A percentile compares a stretch with the other conserved stretches of the same genome.
phyloP scores from a whole-genome alignment of 2,113 vertebrate genomes.

The Atlantisia rogersi region DNA sequence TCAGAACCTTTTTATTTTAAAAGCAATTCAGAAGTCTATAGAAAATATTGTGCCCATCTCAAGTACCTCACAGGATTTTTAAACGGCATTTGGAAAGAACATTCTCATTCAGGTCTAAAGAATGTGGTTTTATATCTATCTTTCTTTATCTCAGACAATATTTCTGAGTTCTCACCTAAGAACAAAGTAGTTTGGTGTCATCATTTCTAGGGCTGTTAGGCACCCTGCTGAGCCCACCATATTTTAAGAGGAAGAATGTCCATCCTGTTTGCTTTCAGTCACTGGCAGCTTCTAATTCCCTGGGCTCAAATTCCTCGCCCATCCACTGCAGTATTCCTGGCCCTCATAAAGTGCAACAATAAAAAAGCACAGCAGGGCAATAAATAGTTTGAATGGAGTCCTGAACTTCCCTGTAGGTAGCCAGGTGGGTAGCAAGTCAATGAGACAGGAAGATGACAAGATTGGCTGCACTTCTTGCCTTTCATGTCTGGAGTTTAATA shows the following conservation, averaged over 20 bases:
- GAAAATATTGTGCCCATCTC: not conserved
- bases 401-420: constrained; percentile 9
- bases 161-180: not conserved
- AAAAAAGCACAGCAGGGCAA: not conserved
- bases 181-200: not conserved
- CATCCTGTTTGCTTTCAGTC: not conserved
- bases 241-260: not conserved
- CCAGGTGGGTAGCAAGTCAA: not conserved
- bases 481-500: constrained; percentile 16
- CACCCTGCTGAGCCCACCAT: not conserved
- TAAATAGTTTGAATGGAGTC: not conserved
- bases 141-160: not conserved
- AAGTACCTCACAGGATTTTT: not conserved
- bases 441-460: not conserved
- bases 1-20: not conserved
- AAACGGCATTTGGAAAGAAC: not conserved
- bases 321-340: not conserved
- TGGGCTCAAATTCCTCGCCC: not conserved
- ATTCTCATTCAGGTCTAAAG: not conserved
- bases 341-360: not conserved
- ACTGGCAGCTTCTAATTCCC: not conserved
- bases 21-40: not conserved
- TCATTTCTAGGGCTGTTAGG: not conserved
- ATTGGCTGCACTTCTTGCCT: not conserved
- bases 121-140: not conserved